Base-by-base conservation (phyloP, 2,797 vertebrate species). In the Coregonus suidteri region DNA sequence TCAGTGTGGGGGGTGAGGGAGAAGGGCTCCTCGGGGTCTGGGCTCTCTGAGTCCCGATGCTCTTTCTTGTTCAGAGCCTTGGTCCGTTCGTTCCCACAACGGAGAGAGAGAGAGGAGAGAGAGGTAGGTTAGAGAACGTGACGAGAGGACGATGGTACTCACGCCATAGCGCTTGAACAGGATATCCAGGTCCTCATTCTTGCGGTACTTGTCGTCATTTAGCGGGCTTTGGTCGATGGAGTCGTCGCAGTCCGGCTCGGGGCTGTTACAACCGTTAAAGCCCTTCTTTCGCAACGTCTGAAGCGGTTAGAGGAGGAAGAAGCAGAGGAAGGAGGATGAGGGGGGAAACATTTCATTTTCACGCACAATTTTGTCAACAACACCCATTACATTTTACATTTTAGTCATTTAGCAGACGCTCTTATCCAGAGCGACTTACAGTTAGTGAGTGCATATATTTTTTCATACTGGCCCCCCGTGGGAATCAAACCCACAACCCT, bases 251-350 rank as follows among this genome's bases (percentile, higher is more conserved):
- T 99, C 98, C 0, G 97, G 97, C 87, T 99, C 98, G 0, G 98
- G 98, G 93, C 98, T 99, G 96, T 99, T 98, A 93, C 98, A 99
- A 93, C 98, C 98, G 25, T 99, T 99, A 96, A 99, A 98, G 91
- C 98, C 97, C 93, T 99, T 99, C 97, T 99, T 99, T 96, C 97
- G 95, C 94, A 99, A 97, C 0, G 98, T 99, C 98, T 99, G 95
- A 84, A 93, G 90, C 74, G 77, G 84, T 89, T 88, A 74, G 75
- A 20, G 78, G 78, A 81, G 75, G 84, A 82, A 77, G 73, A 71
- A 81, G 79, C 88, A 74, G 76, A 25, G 79, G 79, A 81, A 76
- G 84, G 82, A 77, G 74, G 70, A 89, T 82, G 76, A 86, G 79
- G 77, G 81, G 75, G 75, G 64, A 1, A 0, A 88, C 73, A 90